Conservation (phyloP, 2,113 vertebrate species). For the Tragulus kanchil region DNA sequence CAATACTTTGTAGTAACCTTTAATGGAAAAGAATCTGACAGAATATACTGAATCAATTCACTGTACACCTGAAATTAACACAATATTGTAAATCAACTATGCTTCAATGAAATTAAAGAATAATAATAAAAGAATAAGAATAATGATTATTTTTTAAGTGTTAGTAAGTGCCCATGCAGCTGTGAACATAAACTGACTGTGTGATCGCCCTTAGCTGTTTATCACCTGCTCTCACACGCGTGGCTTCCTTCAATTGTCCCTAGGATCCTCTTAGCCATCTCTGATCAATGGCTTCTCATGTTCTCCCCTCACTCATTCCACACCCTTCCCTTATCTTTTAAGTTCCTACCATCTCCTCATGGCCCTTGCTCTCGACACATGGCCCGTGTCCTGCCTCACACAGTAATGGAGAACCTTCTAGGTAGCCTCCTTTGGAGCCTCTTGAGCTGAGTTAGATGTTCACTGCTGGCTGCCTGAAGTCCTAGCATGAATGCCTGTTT, state of each 20-base stretch:
- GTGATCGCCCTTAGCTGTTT: background rate
- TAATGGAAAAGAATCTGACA: background rate
- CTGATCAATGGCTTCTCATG: background rate
- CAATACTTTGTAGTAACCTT: background rate
- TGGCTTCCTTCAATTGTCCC: background rate
- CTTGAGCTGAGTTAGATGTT: background rate
- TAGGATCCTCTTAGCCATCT: background rate
- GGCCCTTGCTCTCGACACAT: background rate
- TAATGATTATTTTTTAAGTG: no score
- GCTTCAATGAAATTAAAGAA: background rate
- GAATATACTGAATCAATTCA: background rate
- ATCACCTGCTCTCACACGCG: background rate
- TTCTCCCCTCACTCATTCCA: background rate
- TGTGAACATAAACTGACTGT: background rate
- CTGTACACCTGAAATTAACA: background rate
- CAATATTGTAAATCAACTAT: background rate
- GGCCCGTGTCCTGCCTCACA: background rate
- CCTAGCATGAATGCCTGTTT: background rate
- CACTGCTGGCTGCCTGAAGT: background rate
- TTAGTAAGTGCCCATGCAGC: background rate
- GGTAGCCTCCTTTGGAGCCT: background rate
- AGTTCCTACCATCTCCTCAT: background rate
- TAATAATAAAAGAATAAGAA: background rate
- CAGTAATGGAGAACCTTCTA: background rate
- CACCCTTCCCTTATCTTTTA: background rate